phyloP scores from a whole-genome alignment of 2,797 vertebrate genomes.

The Hypotaenidia okinawae region DNA sequence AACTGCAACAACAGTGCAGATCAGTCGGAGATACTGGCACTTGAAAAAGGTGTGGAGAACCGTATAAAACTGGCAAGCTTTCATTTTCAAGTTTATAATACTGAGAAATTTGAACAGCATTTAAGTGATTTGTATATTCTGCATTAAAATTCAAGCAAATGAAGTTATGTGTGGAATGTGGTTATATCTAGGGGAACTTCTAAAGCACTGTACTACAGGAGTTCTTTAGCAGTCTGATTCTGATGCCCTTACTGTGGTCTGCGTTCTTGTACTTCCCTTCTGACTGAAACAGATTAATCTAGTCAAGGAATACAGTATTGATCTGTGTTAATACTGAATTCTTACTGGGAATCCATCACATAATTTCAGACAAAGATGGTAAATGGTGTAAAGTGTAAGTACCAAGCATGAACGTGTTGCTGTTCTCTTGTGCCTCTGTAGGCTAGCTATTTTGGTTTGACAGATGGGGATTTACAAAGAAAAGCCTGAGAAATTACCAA shows the following conservation, averaged over 20 bases:
- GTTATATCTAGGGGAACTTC: neutral
- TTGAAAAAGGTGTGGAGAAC: neutral
- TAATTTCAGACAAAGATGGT: neutral
- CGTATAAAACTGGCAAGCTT: neutral
- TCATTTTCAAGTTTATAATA: neutral
- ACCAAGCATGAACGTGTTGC: neutral
- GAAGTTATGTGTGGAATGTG: neutral
- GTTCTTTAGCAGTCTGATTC: neutral
- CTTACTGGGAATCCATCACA: neutral
- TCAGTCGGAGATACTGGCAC: neutral
- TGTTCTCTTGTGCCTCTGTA: neutral
- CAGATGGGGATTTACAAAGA: neutral
- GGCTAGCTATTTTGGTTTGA: neutral
- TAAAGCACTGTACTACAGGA: neutral
- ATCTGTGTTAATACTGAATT: neutral
- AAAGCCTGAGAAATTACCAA: neutral
- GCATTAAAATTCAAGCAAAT: neutral
- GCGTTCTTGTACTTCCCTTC: neutral
- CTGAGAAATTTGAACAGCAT: neutral
- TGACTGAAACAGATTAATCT: neutral
- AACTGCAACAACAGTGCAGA: neutral
- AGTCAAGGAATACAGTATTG: neutral
- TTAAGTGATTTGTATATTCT: neutral
- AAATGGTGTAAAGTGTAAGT: neutral
- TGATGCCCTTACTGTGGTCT: neutral